Conservation (phyloP, 2,797 vertebrate genomes). For the Silurus aristotelis region DNA sequence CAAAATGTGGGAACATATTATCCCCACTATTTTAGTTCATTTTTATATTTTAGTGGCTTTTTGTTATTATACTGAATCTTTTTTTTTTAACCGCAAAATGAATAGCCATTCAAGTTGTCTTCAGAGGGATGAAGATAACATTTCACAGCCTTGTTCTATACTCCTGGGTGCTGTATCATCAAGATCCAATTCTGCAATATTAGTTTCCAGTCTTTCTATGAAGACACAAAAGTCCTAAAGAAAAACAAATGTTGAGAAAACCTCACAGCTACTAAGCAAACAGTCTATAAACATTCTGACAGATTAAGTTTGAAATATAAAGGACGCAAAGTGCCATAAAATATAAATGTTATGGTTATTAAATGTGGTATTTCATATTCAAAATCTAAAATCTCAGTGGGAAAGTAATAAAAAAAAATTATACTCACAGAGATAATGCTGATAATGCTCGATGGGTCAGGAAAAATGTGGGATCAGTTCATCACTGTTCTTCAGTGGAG, state of each 20-base stretch:
- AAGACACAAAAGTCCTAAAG: not conserved
- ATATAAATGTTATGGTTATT: not conserved
- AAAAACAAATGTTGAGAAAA: not conserved
- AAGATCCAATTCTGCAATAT: conserved; percentile 9
- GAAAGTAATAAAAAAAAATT: not conserved
- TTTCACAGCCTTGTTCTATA: conserved; percentile 8
- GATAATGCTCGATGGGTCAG: no score
- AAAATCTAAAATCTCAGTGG: not conserved
- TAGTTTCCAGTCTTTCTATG: not conserved
- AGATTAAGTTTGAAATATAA: not conserved
- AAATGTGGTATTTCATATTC: not conserved
- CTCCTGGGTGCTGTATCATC: not conserved
- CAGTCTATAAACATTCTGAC: not conserved
- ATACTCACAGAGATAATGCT: not conserved
- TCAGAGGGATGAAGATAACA: not conserved
- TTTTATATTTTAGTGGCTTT: not conserved
- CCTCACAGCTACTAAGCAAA: not conserved
- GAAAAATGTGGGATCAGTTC: not conserved
- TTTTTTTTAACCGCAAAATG: not conserved
- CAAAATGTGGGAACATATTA: not conserved
- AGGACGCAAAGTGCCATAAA: not conserved
- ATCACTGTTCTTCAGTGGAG: not conserved
- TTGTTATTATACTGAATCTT: not conserved
- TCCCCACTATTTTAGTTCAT: not conserved
- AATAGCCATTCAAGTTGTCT: conserved; percentile 14